A percentile compares a stretch with the other conserved stretches of the same genome.
Conservation (phyloP, 2,797 vertebrate genomes). For the Alosa sapidissima region DNA sequence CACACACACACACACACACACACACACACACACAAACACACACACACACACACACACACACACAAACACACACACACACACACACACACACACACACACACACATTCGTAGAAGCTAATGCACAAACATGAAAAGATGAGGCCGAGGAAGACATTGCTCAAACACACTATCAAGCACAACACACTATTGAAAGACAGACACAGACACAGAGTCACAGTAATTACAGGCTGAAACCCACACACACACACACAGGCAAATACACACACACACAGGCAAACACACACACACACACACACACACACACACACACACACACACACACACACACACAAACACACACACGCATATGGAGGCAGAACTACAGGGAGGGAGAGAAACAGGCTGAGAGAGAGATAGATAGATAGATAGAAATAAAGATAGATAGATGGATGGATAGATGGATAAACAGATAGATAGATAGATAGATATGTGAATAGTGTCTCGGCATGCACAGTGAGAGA, state of each 20-base stretch:
- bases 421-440: too few relatives aligned
- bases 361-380: not conserved
- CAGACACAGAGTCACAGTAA: conserved; percentile 13
- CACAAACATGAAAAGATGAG: conserved; percentile 18
- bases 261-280: not conserved
- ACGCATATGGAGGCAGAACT: not conserved
- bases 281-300: too few relatives aligned
- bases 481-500: not conserved
- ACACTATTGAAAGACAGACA: not conserved
- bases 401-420: not conserved
- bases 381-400: not conserved
- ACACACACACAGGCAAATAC: not conserved
- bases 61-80: conserved; percentile 29
- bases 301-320: not conserved
- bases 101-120: not conserved
- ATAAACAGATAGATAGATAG: too few relatives aligned
- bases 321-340: conserved; percentile 5
- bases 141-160: not conserved
- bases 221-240: not conserved
- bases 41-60: not conserved
- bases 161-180: not conserved
- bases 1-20: not conserved
- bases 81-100: conserved; percentile 20
- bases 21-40: not conserved
- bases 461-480: not conserved